Percentiles rank a stretch among this genome's conserved stretches.
These are phyloP conservation scores for Heptranchias perlo DNA, from an alignment of 2,113 vertebrate genomes.

Conservation along the genomic window DNA sequence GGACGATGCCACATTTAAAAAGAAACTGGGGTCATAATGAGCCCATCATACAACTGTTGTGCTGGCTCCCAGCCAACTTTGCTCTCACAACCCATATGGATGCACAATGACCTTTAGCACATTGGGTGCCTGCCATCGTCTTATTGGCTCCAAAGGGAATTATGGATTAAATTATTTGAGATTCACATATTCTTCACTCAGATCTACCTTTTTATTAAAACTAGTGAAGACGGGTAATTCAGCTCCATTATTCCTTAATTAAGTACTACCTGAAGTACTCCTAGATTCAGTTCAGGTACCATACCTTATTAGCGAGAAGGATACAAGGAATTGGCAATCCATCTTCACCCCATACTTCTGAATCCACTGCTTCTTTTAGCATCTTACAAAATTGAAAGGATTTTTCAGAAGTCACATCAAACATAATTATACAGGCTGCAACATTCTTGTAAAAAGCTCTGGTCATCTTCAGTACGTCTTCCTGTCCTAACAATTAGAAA, in stretches of 20 bases:
- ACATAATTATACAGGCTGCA: constrained; percentile 7
- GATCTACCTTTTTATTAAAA: background rate
- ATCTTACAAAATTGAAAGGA: constrained; percentile 23
- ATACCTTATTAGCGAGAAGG: constrained; percentile 34
- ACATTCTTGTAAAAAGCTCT: constrained; percentile 33
- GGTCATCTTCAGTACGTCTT: constrained; percentile 14
- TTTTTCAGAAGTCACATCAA: background rate
- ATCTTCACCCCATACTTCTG: background rate
- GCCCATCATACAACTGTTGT: no score
- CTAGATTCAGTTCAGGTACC: background rate
- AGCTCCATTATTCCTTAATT: background rate
- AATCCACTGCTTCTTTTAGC: constrained; percentile 22
- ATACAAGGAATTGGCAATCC: constrained; percentile 23
- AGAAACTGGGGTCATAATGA: no score
- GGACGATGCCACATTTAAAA: no score
- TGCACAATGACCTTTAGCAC: background rate
- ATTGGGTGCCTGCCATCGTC: background rate
- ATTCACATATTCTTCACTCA: no score
- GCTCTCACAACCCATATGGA: no score
- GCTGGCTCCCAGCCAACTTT: no score
- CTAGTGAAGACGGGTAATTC: background rate
- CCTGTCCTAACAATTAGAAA: constrained; percentile 15
- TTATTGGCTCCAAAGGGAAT: background rate
- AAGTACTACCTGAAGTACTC: background rate
- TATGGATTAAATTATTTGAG: background rate